phyloP scores from a whole-genome alignment of 2,113 vertebrate genomes.

The Tenrec ecaudatus region DNA sequence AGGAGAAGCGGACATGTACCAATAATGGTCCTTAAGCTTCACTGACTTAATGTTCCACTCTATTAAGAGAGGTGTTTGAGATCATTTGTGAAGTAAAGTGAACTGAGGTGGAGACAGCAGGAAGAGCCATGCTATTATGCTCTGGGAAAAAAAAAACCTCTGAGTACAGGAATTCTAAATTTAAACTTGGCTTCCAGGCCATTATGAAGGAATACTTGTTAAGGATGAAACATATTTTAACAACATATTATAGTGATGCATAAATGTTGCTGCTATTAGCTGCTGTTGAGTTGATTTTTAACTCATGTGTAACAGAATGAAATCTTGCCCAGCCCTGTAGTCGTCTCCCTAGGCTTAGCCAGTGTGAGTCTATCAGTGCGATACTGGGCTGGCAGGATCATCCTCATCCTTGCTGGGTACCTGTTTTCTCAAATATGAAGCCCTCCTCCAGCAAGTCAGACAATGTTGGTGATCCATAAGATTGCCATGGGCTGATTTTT shows the following conservation, averaged over 20 bases:
- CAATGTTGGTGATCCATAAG: not conserved
- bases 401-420: not conserved
- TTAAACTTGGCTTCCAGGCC: too few species aligned
- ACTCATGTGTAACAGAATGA: not conserved
- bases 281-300: not conserved
- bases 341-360: not conserved
- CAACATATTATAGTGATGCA: not conserved
- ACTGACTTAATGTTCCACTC: not conserved
- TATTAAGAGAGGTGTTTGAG: not conserved
- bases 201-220: not conserved
- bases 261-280: not conserved
- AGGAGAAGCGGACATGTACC: too few species aligned
- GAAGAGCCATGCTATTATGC: fast-evolving
- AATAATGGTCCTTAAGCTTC: not conserved
- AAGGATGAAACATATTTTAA: not conserved
- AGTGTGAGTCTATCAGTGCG: not conserved
- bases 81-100: not conserved
- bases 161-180: too few species aligned
- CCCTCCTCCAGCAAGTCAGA: not conserved
- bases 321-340: not conserved
- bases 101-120: too few species aligned
- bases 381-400: not conserved
- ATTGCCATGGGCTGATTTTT: not conserved
- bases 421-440: not conserved
- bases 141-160: not conserved